Conservation (phyloP, 2,113 vertebrate species). For the Hemichromis elongatus region DNA sequence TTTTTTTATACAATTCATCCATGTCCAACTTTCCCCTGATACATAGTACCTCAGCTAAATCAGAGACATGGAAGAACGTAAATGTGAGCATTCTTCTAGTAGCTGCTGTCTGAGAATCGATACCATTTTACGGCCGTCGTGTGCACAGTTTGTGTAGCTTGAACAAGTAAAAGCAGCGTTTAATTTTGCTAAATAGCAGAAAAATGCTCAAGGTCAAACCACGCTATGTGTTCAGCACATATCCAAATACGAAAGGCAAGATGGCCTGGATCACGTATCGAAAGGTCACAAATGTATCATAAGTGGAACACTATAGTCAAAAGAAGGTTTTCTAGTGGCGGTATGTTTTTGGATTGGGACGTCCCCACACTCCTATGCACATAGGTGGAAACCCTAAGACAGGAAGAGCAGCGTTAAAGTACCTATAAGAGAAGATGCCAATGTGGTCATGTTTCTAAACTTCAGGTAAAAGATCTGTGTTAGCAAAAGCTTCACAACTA, state of each 20-base stretch:
- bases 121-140: not conserved
- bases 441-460: not conserved
- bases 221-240: not conserved
- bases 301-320: rapidly evolving
- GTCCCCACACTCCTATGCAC: not conserved
- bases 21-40: conserved; percentile 21
- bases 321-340: not conserved
- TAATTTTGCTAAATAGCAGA: not conserved
- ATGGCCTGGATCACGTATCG: not conserved
- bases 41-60: conserved; percentile 8
- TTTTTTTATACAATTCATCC: conserved; percentile 17
- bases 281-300: not conserved
- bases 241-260: not conserved
- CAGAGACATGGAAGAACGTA: not conserved
- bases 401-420: not conserved
- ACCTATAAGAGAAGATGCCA: not conserved
- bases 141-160: not conserved
- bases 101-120: conserved; percentile 2
- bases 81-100: not conserved
- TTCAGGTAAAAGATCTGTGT: not conserved
- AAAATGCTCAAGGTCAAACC: not conserved
- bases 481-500: not conserved
- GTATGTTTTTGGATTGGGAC: not conserved
- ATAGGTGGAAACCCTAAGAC: not conserved
- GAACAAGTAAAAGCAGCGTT: not conserved